Evolutionary conservation across 2,113 vertebrate genomes (phyloP).

Genomic region (Sula dactylatra): DNA sequence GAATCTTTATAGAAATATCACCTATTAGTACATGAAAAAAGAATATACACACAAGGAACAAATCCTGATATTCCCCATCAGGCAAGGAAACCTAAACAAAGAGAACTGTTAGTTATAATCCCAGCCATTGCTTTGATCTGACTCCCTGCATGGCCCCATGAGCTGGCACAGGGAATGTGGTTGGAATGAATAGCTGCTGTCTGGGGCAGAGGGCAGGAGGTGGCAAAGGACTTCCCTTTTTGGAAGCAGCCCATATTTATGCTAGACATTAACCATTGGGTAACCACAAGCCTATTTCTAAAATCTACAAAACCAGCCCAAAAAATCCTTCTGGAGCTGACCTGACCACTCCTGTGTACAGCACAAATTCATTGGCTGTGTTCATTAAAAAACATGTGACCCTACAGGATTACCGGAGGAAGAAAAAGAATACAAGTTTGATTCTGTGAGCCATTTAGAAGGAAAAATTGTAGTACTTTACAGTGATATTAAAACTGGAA

Average conservation of each 20-base stretch:
- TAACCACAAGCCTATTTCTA: neutral
- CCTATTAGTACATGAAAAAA: neutral
- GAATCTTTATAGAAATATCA: neutral
- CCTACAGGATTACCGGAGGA: neutral
- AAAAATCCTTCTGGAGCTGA: neutral
- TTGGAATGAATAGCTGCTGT: neutral
- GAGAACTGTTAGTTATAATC: neutral
- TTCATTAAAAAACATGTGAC: neutral
- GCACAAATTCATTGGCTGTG: neutral
- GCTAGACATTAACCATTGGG: neutral
- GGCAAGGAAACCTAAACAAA: neutral
- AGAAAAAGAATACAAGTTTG: neutral
- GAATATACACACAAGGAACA: neutral
- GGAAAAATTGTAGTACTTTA: neutral
- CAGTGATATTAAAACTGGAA: neutral
- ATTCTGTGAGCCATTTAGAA: neutral
- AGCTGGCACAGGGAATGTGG: neutral
- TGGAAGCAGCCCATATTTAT: neutral
- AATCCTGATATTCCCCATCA: neutral
- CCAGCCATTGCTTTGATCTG: neutral
- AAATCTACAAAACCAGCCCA: neutral
- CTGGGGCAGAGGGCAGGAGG: neutral
- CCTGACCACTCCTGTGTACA: neutral
- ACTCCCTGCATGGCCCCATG: neutral
- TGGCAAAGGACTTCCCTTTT: neutral